Evolutionary conservation across 2,888 invertebrate genomes (phyloP), one percentile per base, ranked within the genome.

Genomic region (Apotomis turbidana): DNA sequence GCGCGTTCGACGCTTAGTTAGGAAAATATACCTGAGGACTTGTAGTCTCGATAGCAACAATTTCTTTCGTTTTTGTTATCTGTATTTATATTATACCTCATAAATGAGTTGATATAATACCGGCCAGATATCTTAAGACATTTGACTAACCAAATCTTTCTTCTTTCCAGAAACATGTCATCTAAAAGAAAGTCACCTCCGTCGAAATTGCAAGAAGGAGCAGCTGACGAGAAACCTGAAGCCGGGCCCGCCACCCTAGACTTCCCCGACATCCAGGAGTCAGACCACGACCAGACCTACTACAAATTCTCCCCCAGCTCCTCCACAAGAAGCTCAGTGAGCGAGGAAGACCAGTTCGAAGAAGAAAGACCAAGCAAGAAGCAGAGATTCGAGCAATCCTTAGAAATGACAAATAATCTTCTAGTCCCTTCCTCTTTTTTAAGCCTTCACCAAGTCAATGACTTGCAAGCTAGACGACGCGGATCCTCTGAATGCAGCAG

Each of bases 141-240:
- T 12, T n/a, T 8, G n/a, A 52, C 41, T 66, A 36, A 66, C 55
- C 36, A 66, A 57, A 36, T 49, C 6, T 13, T 63, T 49, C 79
- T 83, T 94, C 90, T 95, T 95, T 77, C 52, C 96, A 97, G 97
- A 96, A 97, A 96, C 94, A 98, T 98, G 98, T 98, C 98, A 95
- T 98, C 98, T 94, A 98, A 98, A 96, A 96, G 98, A 94, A 98
- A 98, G 94, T 98, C 98, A 91, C 97, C 98, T 91, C 98, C 98
- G 90, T 97, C 97, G 84, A 98, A 98, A 95, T 95, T 98, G 93
- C 97, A 97, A 95, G 96, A 96, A 95, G 94, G 93, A 91, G 94
- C 93, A 85, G 82, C 93, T 83, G 85, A 94, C 83, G 93, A 91
- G 77, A 89, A 89, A 80, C 79, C 87, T 64, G 91, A 90, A 83